These are phyloP conservation scores for Pristionchus fissidentatus DNA, from an alignment of 2,888 invertebrate species.

Conservation along the genomic window DNA sequence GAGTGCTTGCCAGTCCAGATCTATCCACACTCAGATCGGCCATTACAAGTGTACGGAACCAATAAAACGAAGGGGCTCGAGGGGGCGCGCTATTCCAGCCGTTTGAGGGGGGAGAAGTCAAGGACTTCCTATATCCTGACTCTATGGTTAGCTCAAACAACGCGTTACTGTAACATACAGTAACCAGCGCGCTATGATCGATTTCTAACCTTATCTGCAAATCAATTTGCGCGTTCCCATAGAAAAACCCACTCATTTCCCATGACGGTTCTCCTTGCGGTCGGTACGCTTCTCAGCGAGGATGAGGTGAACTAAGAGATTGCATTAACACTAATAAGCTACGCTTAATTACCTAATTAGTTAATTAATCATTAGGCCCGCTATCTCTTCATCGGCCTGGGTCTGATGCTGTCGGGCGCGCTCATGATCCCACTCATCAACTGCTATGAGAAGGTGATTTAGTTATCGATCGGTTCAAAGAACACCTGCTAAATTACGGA, in stretches of 20 bases:
- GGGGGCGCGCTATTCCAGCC: neutral
- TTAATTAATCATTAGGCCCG: too few relatives aligned
- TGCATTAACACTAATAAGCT: neutral
- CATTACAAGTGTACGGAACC: conserved; percentile 15
- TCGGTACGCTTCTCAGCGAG: conserved; percentile 8
- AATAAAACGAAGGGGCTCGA: neutral
- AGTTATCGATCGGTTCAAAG: neutral
- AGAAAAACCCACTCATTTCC: conserved; percentile 14
- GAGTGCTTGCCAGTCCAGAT: neutral
- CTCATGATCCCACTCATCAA: conserved; percentile 20
- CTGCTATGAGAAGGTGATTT: conserved; percentile 10
- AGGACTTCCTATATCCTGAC: neutral
- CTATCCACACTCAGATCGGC: neutral
- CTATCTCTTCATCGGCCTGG: neutral
- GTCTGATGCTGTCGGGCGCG: neutral
- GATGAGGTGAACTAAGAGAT: neutral
- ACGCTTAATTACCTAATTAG: neutral
- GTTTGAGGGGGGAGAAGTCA: too few relatives aligned
- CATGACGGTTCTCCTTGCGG: neutral
- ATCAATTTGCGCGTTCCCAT: too few relatives aligned
- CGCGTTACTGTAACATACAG: neutral
- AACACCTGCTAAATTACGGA: too few relatives aligned
- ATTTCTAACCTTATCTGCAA: neutral
- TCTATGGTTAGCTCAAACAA: neutral
- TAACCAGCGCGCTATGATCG: neutral